Percentiles rank a stretch among this genome's conserved stretches.
These are phyloP conservation scores for Herpailurus yagouaroundi DNA, from an alignment of 2,113 vertebrate genomes.

Conservation along the genomic window DNA sequence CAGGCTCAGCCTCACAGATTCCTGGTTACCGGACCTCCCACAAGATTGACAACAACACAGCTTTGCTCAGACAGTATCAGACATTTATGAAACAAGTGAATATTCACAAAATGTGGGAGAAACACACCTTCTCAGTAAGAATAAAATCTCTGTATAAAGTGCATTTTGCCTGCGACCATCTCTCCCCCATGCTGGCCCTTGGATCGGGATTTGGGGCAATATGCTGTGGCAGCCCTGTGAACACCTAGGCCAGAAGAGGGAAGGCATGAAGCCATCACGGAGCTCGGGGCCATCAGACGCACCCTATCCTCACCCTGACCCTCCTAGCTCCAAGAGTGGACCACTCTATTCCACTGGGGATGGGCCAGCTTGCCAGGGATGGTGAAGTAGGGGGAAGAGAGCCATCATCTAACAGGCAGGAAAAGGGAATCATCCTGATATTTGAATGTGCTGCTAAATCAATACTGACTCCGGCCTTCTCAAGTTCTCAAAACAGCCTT, in stretches of 20 bases:
- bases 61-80: constrained; percentile 68
- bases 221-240: background rate
- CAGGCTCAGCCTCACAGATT: background rate
- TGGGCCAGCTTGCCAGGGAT: background rate
- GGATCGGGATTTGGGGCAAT: background rate
- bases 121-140: constrained; percentile 72
- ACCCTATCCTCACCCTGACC: background rate
- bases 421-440: background rate
- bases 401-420: background rate
- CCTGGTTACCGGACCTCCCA: background rate
- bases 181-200: constrained; percentile 50
- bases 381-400: background rate
- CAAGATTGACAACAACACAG: constrained; percentile 45
- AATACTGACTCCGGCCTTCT: background rate
- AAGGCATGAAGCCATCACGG: background rate
- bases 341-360: background rate
- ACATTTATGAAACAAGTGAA: constrained; percentile 83
- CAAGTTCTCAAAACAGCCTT: background rate
- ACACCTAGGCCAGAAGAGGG: background rate
- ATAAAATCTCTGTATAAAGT: constrained; percentile 80
- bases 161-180: constrained; percentile 69
- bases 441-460: background rate
- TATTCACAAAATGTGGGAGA: constrained; percentile 81
- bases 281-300: background rate
- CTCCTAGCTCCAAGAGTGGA: background rate